These are phyloP conservation scores for Dasypolia templi DNA, from an alignment of 2,888 invertebrate species.

Conservation along the genomic window DNA sequence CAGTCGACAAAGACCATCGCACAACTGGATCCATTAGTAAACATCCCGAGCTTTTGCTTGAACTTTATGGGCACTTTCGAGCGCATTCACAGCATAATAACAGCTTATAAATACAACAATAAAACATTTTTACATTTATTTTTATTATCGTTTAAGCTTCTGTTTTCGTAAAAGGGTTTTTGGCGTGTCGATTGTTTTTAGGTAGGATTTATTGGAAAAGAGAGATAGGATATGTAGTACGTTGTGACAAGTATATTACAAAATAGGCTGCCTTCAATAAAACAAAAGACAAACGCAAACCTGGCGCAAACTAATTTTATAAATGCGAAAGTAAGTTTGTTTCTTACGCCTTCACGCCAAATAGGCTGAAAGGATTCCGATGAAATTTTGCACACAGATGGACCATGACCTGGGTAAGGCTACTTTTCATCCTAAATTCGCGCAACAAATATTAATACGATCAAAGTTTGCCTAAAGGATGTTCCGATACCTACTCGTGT, in stretches of 20 bases:
- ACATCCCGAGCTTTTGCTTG: constrained; percentile 54
- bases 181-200: constrained; percentile 54
- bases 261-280: not conserved
- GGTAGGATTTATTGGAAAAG: constrained; percentile 31
- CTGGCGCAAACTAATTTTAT: too few relatives aligned
- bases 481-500: not conserved
- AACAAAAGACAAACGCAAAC: too few relatives aligned
- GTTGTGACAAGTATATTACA: not conserved
- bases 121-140: constrained; percentile 64
- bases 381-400: too few relatives aligned
- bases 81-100: constrained; percentile 58
- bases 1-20: constrained; percentile 25
- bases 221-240: not conserved
- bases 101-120: constrained; percentile 64
- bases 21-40: constrained; percentile 56
- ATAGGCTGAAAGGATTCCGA: too few relatives aligned
- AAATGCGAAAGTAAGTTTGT: too few relatives aligned
- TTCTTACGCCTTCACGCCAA: not conserved
- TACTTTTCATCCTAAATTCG: too few relatives aligned
- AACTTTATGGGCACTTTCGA: constrained; percentile 60
- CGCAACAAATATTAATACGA: too few relatives aligned
- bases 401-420: too few relatives aligned
- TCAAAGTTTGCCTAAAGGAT: not conserved
- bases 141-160: constrained; percentile 62
- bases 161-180: constrained; percentile 54